Base-by-base conservation (phyloP, 2,113 vertebrate genomes). In the Ctenomys sociabilis region DNA sequence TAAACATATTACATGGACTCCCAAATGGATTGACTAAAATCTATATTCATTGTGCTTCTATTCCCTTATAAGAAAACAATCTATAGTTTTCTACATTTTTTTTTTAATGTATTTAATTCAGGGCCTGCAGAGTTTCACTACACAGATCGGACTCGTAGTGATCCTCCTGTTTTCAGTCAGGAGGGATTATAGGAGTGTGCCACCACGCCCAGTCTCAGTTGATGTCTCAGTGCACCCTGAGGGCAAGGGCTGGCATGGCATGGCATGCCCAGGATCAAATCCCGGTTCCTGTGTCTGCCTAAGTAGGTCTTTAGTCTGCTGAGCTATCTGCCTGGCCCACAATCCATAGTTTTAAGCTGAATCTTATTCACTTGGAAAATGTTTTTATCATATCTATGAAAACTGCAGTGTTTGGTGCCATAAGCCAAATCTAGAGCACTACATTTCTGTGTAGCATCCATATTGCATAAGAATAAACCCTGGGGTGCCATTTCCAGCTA, bases 391-490 rank as follows among this genome's bases (percentile, higher is more conserved):
- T 52, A 84, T 52, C 35, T 30, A 37, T 3, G 68, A 66, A 40
- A 91, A 57, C 43, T 61, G 2, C 35, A 35, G 8, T 75, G 82
- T 32, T 52, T 80, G 57, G 26, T 1, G 24, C 37, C 66, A n/a
- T 86, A 73, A 85, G 54, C 54, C 54, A 95, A 73, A 28, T 49
- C n/a, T 24, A 28, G 57, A 57, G 85, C 19, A 13, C 35, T 52
- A 52, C 40, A 66, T 90, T 64, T 96, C 93, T 85, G 26, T 7
- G 6, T 88, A 61, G 49, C 72, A 11, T n/a, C 43, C 64, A 64
- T 22, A 95, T 24, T 73, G n/a, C 87, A 90, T 90, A 93, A 85
- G 94, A 97, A 93, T 85, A 95, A 95, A n/a, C 93, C 66, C 26
- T 45, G 32, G 66, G 40, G 70, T 13, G 22, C 64, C 61, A 73